phyloP scores from a whole-genome alignment of 1,140 invertebrate genomes.

The Ooceraea biroi region DNA sequence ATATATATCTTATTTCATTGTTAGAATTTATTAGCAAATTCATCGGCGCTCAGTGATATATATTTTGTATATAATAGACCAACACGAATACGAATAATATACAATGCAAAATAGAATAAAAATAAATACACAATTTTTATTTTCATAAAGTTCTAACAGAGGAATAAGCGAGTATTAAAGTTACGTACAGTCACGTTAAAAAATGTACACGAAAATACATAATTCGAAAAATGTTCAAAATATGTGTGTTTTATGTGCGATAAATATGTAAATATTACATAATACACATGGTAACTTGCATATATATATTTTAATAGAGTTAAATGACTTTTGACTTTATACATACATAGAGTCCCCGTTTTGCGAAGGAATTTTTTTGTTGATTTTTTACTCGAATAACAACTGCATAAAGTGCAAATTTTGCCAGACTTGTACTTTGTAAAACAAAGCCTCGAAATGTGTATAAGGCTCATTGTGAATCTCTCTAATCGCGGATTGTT shows the following conservation, averaged over 20 bases:
- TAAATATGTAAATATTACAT: too few species aligned
- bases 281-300: background rate
- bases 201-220: constrained; percentile 14
- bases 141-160: constrained; percentile 31
- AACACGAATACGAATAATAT: too few species aligned
- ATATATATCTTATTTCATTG: background rate
- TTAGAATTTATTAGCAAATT: background rate
- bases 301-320: background rate
- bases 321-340: too few species aligned
- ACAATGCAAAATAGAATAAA: constrained; percentile 36
- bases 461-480: background rate
- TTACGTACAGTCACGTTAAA: constrained; percentile 1
- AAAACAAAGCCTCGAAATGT: background rate
- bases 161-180: background rate
- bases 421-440: background rate
- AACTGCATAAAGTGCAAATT: background rate
- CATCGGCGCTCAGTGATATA: background rate
- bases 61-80: too few species aligned
- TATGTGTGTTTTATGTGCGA: background rate
- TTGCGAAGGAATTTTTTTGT: background rate
- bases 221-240: background rate
- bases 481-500: too few species aligned
- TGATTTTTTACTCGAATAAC: background rate
- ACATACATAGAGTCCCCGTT: background rate
- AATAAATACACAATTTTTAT: constrained; percentile 66